Conservation (phyloP, 2,113 vertebrate species). For the Solenodon paradoxus region DNA sequence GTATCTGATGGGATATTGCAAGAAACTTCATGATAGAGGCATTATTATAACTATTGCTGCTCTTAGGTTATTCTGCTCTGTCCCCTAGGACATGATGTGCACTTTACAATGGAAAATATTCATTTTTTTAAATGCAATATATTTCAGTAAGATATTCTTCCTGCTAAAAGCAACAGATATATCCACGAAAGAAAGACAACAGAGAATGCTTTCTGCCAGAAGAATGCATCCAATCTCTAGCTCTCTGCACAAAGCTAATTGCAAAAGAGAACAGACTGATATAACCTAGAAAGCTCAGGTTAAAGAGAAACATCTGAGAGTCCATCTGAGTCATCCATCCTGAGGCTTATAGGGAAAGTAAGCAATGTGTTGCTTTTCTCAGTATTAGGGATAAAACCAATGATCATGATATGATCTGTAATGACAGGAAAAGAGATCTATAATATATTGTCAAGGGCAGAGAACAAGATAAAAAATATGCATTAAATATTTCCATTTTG, state of each 20-base stretch:
- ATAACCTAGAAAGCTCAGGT: background rate
- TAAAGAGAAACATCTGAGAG: background rate
- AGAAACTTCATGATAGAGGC: background rate
- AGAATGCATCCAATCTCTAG: background rate
- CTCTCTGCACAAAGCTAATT: background rate
- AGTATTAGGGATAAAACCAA: background rate
- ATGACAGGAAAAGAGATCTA: background rate
- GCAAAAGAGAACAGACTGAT: background rate
- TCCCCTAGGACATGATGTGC: background rate
- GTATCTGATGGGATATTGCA: background rate
- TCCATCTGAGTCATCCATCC: background rate
- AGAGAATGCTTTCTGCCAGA: background rate
- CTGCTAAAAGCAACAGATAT: background rate
- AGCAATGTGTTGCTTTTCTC: background rate
- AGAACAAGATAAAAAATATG: background rate
- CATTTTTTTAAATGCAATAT: background rate
- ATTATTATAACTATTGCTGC: background rate
- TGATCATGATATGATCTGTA: background rate
- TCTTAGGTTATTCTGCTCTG: background rate
- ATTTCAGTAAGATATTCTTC: background rate
- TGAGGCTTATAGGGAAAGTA: background rate
- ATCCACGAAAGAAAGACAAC: background rate
- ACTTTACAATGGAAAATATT: background rate
- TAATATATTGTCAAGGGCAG: background rate
- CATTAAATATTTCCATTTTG: background rate